Conservation (phyloP, 2,797 vertebrate genomes). For the Scomberomorus guttatus region DNA sequence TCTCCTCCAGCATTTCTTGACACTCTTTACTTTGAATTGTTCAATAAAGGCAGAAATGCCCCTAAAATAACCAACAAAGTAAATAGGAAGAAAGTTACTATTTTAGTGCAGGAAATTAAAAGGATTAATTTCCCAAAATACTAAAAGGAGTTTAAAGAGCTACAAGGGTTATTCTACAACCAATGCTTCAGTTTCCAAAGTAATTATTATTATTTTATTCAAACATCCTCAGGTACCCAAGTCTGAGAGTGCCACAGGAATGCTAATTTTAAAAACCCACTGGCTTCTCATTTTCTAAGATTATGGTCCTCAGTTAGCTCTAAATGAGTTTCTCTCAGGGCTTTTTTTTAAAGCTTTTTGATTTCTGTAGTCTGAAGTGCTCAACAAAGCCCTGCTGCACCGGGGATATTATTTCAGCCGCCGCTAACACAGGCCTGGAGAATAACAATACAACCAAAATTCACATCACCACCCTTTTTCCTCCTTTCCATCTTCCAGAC, state of each 20-base stretch:
- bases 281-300: conserved; percentile 51
- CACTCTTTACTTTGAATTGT: neutral
- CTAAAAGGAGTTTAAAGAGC: conserved; percentile 3
- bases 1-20: neutral
- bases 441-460: conserved; percentile 66
- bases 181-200: conserved; percentile 17
- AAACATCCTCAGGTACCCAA: conserved; percentile 35
- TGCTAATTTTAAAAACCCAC: conserved; percentile 50
- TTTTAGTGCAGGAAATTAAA: neutral
- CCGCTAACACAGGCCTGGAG: conserved; percentile 40
- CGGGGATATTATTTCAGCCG: conserved; percentile 57
- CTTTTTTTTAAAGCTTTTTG: conserved; percentile 38
- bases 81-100: neutral
- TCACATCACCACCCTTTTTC: conserved; percentile 38
- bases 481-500: conserved; percentile 44
- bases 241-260: conserved; percentile 21
- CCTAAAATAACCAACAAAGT: neutral
- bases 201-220: conserved; percentile 21
- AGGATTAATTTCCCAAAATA: conserved; percentile 19
- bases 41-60: neutral
- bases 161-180: neutral
- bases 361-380: conserved; percentile 34
- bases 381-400: conserved; percentile 38
- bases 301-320: conserved; percentile 29
- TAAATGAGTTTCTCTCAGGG: conserved; percentile 49